Percentiles rank a stretch among this genome's conserved stretches.
These are phyloP conservation scores for Bucco capensis DNA, from an alignment of 2,113 vertebrate species.

Conservation along the genomic window DNA sequence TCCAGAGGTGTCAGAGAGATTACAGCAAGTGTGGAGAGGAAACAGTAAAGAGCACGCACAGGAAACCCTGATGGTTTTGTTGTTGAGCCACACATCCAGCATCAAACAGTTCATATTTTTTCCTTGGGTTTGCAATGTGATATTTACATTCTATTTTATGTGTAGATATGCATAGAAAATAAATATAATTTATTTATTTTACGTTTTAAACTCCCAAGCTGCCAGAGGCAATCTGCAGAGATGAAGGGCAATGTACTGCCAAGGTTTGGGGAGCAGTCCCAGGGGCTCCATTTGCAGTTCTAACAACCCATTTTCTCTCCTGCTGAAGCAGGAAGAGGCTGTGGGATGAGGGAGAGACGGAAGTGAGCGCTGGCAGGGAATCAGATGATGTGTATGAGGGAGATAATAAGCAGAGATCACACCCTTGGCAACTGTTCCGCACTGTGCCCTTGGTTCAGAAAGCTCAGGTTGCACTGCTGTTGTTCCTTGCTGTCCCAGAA, in stretches of 20 bases:
- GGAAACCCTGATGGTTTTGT: neutral
- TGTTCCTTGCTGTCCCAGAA: neutral
- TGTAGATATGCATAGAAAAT: neutral
- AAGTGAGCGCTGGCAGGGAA: constrained; percentile 13
- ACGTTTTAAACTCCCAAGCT: neutral
- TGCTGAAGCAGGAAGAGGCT: constrained; percentile 1
- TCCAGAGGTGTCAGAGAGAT: neutral
- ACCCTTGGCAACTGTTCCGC: neutral
- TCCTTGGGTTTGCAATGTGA: neutral
- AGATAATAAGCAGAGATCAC: constrained; percentile 55
- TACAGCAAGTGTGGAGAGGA: constrained; percentile 7
- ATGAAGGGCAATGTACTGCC: neutral
- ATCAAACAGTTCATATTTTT: neutral
- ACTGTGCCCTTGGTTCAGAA: neutral
- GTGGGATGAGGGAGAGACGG: neutral
- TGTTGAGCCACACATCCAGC: neutral
- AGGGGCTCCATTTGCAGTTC: constrained; percentile 16
- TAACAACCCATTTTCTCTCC: constrained; percentile 47
- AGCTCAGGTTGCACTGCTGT: neutral
- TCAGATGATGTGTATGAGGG: constrained; percentile 10
- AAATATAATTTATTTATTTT: neutral
- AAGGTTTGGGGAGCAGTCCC: constrained; percentile 9
- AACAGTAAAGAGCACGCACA: neutral
- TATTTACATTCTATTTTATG: neutral
- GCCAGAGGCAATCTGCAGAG: neutral